Conservation (phyloP, 2,888 invertebrate genomes). For the Penaeus monodon region DNA sequence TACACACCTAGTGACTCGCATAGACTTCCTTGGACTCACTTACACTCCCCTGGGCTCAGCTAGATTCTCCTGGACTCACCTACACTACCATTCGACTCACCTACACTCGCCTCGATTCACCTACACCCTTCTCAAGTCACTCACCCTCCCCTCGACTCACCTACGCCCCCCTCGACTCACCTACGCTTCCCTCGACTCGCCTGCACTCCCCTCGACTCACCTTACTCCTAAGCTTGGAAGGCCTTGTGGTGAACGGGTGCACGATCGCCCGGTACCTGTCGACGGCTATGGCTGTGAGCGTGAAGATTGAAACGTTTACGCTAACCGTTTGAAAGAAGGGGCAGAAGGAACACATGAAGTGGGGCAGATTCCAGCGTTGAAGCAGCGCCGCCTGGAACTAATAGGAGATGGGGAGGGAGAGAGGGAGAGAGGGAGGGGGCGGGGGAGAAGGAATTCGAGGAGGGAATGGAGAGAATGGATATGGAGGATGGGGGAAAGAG, state of each 20-base stretch:
- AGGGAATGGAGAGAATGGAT: background rate
- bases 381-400: constrained; percentile 90
- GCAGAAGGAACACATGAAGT: constrained; percentile 89
- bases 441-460: background rate
- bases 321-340: constrained; percentile 88
- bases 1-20: too few species aligned
- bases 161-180: background rate
- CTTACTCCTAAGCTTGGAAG: constrained; percentile 78
- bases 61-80: background rate
- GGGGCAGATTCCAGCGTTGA: constrained; percentile 87
- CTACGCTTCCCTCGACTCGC: background rate
- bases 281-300: constrained; percentile 86
- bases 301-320: constrained; percentile 87
- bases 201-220: constrained; percentile 70
- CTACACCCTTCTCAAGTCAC: background rate
- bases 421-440: background rate
- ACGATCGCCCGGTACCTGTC: constrained; percentile 82
- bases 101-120: background rate
- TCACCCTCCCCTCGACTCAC: background rate
- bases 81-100: background rate
- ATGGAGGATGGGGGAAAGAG: background rate
- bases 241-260: constrained; percentile 74
- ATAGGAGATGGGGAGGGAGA: too few species aligned
- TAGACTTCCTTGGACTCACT: too few species aligned
- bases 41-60: background rate